Conservation (phyloP, 2,797 vertebrate genomes). For the Kryptopterus vitreolus region DNA sequence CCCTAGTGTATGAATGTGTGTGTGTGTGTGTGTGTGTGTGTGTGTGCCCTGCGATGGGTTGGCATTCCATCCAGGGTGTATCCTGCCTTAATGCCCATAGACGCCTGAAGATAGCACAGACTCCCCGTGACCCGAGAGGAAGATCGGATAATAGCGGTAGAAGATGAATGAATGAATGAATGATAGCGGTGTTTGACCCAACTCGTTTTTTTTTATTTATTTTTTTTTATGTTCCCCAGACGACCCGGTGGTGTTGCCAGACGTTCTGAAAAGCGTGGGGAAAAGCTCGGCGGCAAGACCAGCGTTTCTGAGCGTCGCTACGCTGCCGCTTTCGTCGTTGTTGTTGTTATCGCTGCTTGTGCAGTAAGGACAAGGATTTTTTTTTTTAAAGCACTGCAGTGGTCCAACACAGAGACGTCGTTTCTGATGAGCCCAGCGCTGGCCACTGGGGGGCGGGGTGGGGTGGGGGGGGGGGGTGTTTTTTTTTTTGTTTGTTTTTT, state of each 20-base stretch:
- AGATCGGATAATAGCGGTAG: too few species aligned
- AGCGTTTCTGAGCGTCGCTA: constrained; percentile 63
- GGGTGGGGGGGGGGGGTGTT: too few species aligned
- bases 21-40: too few species aligned
- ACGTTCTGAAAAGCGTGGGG: constrained; percentile 80
- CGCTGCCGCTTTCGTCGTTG: constrained; percentile 70
- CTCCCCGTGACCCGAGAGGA: too few species aligned
- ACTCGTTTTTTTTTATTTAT: not conserved
- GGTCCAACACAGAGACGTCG: constrained; percentile 48
- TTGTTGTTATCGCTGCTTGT: constrained; percentile 71
- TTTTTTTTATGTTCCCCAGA: constrained; percentile 67
- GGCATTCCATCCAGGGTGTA: too few species aligned
- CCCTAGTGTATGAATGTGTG: too few species aligned
- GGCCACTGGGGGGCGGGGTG: constrained; percentile 74
- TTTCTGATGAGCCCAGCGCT: constrained; percentile 68
- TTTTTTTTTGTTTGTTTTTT: too few species aligned
- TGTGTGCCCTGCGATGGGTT: too few species aligned
- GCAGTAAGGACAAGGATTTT: constrained; percentile 69
- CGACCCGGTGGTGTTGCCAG: constrained; percentile 75
- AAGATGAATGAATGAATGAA: too few species aligned
- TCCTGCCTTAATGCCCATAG: too few species aligned
- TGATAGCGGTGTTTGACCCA: too few species aligned
- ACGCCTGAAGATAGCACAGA: too few species aligned
- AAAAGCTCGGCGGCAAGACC: constrained; percentile 66
- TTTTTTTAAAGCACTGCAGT: constrained; percentile 59